phyloP scores from a whole-genome alignment of 2,113 vertebrate species.

The Manacus vitellinus region DNA sequence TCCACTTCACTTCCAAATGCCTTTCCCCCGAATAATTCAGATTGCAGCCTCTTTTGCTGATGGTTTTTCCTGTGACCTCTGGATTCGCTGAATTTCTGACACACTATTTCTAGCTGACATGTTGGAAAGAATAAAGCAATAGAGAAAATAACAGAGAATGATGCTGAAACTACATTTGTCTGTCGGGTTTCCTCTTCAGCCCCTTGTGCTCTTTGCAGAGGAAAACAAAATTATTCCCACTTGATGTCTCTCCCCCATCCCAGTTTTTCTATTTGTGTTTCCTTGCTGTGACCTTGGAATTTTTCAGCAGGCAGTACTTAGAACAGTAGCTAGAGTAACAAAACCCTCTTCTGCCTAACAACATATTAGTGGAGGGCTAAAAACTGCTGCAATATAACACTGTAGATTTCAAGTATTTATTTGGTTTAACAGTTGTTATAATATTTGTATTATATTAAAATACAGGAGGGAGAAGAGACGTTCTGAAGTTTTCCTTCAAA shows the following conservation, averaged over 20 bases:
- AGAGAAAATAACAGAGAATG: not conserved
- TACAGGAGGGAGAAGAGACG: not conserved
- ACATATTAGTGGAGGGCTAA: not conserved
- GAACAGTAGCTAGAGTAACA: not conserved
- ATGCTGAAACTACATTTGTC: not conserved
- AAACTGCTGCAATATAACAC: not conserved
- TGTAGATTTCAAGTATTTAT: not conserved
- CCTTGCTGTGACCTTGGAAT: constrained; percentile 2
- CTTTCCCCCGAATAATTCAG: constrained; percentile 9
- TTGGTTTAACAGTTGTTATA: not conserved
- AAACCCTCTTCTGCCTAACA: not conserved
- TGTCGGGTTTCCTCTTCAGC: not conserved
- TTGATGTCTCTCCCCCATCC: not conserved
- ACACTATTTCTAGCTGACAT: not conserved
- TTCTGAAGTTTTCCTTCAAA: not conserved
- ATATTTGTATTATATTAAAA: not conserved
- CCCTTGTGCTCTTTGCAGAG: not conserved
- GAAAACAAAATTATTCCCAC: not conserved
- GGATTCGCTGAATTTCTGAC: not conserved
- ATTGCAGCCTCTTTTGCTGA: not conserved
- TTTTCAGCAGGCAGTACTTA: not conserved
- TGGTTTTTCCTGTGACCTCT: not conserved
- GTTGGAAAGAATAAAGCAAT: not conserved
- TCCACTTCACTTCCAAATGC: not conserved
- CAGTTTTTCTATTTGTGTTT: not conserved